Base-by-base conservation (phyloP, 2,797 vertebrate species). In the Steatocranus sp. region DNA sequence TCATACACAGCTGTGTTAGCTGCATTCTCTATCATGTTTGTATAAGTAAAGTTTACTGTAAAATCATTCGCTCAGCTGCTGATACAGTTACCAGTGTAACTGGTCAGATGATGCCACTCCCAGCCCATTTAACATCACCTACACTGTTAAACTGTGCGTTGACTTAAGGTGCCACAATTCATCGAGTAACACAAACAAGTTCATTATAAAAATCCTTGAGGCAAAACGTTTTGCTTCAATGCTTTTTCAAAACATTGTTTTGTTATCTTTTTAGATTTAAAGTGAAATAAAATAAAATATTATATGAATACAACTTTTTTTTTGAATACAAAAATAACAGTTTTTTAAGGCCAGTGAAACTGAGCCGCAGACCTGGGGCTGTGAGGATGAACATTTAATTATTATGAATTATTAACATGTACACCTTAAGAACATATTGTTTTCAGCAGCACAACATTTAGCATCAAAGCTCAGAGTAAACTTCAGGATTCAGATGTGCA, bases 261-360 rank as follows among this genome's bases (percentile, higher is more conserved):
- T 36, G 30, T 61, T 12, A 6, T 30, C 27, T 61, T 61, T 61
- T 5, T 20, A n/a, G 56, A 61, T 34, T 61, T 12, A 61, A 61
- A 34, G 30, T 61, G 56, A 61, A 61, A 61, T 61, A 12, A 34
- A 58, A 58, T 11, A 18, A 34, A n/a, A 3, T 30, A 56, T 56
- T 27, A 54, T 54, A 30, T 30, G 8, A 56, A 56, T 7, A 3
- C 18, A 61, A 61, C 56, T 30, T 56, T 0, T 0, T 0, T 36
- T 56, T 30, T 11, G 3, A 32, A 56, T n/a, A 12, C 18, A 61
- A 34, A 5, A n/a, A 34, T 32, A 61, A 7, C 17, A 0, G 1
- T 12, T n/a, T 61, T 32, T 61, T 61, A 8, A 61, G 18, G 32
- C 56, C 56, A 5, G 56, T 20, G 32, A 61, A 36, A 3, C 9